These are phyloP conservation scores for Phoenicopterus ruber DNA, from an alignment of 2,113 vertebrate genomes.

Conservation along the genomic window DNA sequence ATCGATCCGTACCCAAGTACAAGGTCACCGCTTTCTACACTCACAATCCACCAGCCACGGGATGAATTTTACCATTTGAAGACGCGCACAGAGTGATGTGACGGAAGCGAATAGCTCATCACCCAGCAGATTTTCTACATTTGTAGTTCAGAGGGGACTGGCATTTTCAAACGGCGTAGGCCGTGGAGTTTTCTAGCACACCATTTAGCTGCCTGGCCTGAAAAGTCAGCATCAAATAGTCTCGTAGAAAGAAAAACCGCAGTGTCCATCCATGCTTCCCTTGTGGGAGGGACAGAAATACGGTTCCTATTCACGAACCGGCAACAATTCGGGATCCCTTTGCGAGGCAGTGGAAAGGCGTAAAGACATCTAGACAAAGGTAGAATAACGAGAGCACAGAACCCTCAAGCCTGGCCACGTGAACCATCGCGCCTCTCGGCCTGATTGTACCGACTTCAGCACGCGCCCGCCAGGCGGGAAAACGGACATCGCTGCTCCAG, in stretches of 20 bases:
- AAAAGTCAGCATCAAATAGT: not conserved
- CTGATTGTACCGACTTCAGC: not conserved
- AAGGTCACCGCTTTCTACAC: not conserved
- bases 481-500: not conserved
- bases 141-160: not conserved
- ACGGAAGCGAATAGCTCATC: not conserved
- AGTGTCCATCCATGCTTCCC: not conserved
- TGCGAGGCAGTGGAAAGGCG: not conserved
- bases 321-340: not conserved
- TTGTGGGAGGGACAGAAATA: not conserved
- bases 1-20: not conserved
- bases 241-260: not conserved
- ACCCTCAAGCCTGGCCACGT: not conserved
- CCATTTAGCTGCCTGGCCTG: not conserved
- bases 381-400: not conserved
- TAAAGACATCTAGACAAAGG: not conserved
- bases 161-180: not conserved
- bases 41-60: not conserved
- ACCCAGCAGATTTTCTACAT: not conserved
- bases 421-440: accelerated
- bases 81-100: not conserved
- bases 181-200: not conserved
- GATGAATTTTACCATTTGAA: not conserved
- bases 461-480: not conserved
- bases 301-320: not conserved